Conservation (phyloP, 2,797 vertebrate genomes). For the Lindbergichthys nudifrons region DNA sequence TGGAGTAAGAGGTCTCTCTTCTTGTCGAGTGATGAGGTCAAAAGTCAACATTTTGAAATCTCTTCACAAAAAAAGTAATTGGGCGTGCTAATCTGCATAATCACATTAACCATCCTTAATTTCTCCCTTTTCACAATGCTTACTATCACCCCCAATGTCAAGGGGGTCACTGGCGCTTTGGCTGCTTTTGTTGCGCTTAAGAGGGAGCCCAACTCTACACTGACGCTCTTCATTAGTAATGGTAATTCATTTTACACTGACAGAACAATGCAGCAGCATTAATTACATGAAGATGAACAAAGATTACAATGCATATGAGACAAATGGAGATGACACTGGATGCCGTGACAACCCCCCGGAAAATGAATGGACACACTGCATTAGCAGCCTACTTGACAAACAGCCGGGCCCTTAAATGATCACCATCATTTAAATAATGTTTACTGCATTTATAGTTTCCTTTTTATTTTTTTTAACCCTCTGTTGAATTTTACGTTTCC, state of each 20-base stretch:
- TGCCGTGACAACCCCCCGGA: slow-evolving; percentile 35
- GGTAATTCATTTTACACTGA: slow-evolving; percentile 68
- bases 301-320: slow-evolving; percentile 63
- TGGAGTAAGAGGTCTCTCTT: slow-evolving; percentile 42
- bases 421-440: slow-evolving; percentile 26
- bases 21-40: slow-evolving; percentile 62
- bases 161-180: slow-evolving; percentile 58
- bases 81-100: slow-evolving; percentile 76
- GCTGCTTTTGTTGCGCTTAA: slow-evolving; percentile 58
- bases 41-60: slow-evolving; percentile 65
- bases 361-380: slow-evolving; percentile 44
- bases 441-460: slow-evolving; percentile 13
- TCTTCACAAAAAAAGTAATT: slow-evolving; percentile 67
- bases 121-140: slow-evolving; percentile 50
- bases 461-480: not conserved
- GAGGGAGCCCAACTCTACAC: slow-evolving; percentile 27
- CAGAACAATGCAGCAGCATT: slow-evolving; percentile 60
- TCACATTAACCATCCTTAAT: slow-evolving; percentile 80
- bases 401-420: slow-evolving; percentile 8
- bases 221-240: slow-evolving; percentile 76
- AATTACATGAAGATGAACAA: slow-evolving; percentile 72
- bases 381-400: slow-evolving; percentile 41
- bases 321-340: slow-evolving; percentile 57
- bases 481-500: not conserved
- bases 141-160: slow-evolving; percentile 58